These are phyloP conservation scores for Mormyrops boulengeri DNA, from an alignment of 2,797 vertebrate species.

Conservation along the genomic window DNA sequence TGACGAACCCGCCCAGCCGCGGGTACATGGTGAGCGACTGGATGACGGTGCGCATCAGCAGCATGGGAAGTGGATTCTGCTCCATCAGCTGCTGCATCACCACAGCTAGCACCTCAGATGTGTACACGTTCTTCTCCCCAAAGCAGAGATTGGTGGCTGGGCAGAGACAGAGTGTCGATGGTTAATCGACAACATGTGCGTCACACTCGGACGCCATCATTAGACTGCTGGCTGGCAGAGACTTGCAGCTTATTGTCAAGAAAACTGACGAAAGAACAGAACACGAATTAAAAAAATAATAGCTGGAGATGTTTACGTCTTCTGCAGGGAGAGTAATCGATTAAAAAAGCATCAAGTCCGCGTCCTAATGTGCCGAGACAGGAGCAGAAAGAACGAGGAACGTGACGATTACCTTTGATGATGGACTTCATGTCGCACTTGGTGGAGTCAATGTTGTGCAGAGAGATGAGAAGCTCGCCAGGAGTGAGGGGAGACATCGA, in stretches of 20 bases:
- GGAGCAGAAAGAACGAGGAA: neutral
- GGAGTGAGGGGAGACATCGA: slow-evolving; percentile 85
- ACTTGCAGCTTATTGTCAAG: neutral
- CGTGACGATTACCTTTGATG: slow-evolving; percentile 75
- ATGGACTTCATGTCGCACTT: slow-evolving; percentile 98
- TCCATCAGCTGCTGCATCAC: slow-evolving; percentile 98
- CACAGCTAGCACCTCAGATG: slow-evolving; percentile 88
- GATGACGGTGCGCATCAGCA: slow-evolving; percentile 94
- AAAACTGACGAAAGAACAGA: neutral
- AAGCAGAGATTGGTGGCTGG: slow-evolving; percentile 93
- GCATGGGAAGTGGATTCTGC: slow-evolving; percentile 84
- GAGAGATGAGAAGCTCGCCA: slow-evolving; percentile 79
- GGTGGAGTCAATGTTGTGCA: slow-evolving; percentile 88
- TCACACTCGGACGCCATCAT: neutral
- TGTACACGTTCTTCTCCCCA: slow-evolving; percentile 86
- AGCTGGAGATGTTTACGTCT: neutral
- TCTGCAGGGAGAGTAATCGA: neutral
- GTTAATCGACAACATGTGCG: neutral
- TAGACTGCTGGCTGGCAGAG: neutral
- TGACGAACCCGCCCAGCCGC: slow-evolving; percentile 84
- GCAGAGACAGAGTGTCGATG: neutral
- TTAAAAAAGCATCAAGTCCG: neutral
- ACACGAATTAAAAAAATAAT: neutral
- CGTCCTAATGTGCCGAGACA: neutral
- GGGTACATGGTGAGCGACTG: slow-evolving; percentile 95